Conservation (phyloP, 2,113 vertebrate species). For the Gallinago media region DNA sequence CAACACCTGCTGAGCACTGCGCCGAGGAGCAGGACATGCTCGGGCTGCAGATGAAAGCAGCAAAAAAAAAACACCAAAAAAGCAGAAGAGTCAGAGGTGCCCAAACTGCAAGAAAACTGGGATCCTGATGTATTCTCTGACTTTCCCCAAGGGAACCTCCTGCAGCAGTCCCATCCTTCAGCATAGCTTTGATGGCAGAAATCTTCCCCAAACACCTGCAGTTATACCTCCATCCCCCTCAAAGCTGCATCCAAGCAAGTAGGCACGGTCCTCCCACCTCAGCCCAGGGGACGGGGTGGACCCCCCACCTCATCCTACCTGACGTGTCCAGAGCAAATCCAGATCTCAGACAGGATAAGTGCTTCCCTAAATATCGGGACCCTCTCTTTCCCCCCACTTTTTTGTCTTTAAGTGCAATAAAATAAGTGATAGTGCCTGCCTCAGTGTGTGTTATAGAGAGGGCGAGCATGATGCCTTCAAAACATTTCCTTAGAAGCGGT, state of each 20-base stretch:
- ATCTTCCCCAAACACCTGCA: not conserved
- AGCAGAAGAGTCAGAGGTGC: not conserved
- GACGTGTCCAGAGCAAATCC: not conserved
- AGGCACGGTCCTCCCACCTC: not conserved
- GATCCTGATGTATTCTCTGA: not conserved
- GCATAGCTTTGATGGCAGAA: not conserved
- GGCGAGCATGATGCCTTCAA: not conserved
- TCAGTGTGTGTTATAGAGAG: not conserved
- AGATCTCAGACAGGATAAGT: not conserved
- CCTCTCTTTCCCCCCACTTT: fast-evolving
- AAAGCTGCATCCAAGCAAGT: not conserved
- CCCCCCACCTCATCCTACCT: too few relatives aligned
- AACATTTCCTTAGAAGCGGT: not conserved
- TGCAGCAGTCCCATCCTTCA: not conserved
- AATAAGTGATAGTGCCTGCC: not conserved
- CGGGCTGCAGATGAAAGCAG: not conserved
- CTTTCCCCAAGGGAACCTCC: not conserved
- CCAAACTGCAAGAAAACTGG: too few relatives aligned
- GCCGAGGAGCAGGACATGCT: not conserved
- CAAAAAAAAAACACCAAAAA: not conserved
- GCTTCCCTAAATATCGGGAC: fast-evolving
- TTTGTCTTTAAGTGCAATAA: not conserved
- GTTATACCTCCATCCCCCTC: fast-evolving
- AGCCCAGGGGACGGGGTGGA: not conserved
- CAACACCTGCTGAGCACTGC: fast-evolving